Conservation (phyloP, 1,140 invertebrate genomes). For the Cepaea nemoralis region DNA sequence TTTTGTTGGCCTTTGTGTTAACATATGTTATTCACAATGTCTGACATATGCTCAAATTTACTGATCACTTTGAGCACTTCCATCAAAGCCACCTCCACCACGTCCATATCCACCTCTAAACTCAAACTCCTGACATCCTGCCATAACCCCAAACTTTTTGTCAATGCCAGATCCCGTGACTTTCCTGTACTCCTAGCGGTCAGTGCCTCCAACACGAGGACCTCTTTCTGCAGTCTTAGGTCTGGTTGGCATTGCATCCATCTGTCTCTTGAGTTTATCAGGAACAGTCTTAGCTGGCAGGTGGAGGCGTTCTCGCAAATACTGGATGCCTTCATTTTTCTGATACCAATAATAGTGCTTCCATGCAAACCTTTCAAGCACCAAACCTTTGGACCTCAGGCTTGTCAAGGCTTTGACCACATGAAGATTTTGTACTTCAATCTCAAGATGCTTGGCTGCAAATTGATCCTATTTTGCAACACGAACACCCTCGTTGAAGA, state of each 20-base stretch:
- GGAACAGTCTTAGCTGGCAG: slow-evolving; percentile 98
- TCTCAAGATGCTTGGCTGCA: slow-evolving; percentile 89
- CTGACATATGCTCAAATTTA: not conserved
- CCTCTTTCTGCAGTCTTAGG: slow-evolving; percentile 55
- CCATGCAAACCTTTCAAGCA: slow-evolving; percentile 99
- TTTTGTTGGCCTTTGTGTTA: too few relatives aligned
- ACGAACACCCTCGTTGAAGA: slow-evolving; percentile 75
- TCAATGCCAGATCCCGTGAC: slow-evolving; percentile 76
- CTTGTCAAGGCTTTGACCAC: slow-evolving; percentile 98
- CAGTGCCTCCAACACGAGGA: slow-evolving; percentile 50
- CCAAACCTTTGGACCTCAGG: slow-evolving; percentile 93
- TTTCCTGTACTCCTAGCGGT: slow-evolving; percentile 61
- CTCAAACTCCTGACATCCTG: slow-evolving; percentile 86
- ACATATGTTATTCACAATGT: too few relatives aligned
- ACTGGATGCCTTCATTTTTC: slow-evolving; percentile 99
- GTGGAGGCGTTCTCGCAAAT: slow-evolving; percentile 93
- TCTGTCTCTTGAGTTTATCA: slow-evolving; percentile 91
- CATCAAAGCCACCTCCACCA: not conserved
- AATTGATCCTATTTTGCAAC: slow-evolving; percentile 62
- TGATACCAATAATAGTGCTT: slow-evolving; percentile 99
- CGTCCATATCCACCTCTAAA: slow-evolving; percentile 75
- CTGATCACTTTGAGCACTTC: not conserved
- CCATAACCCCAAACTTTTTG: slow-evolving; percentile 94
- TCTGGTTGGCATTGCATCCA: slow-evolving; percentile 84
- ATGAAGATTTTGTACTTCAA: slow-evolving; percentile 97